These are phyloP conservation scores for Temnopleurus reevesii DNA, from an alignment of 53 echinoderm and acorn worm genomes.

Conservation along the genomic window DNA sequence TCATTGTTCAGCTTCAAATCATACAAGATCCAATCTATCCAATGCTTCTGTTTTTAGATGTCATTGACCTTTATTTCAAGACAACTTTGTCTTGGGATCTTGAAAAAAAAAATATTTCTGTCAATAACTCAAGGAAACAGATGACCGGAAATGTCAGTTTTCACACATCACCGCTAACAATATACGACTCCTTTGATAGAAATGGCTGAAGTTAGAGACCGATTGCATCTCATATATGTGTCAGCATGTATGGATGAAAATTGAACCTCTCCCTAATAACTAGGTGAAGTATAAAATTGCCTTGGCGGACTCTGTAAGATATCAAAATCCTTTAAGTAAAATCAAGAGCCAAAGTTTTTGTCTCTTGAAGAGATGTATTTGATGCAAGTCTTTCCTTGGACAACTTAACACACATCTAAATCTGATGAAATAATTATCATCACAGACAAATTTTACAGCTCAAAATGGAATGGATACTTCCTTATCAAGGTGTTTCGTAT, in stretches of 20 bases:
- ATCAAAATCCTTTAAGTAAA: too few relatives aligned
- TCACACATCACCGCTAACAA: background rate
- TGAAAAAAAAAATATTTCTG: background rate
- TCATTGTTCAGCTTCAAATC: too few relatives aligned
- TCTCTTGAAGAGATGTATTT: too few relatives aligned
- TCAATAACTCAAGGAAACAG: background rate
- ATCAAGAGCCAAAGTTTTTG: too few relatives aligned
- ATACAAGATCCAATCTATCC: too few relatives aligned
- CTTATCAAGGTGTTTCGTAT: background rate
- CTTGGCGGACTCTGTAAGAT: too few relatives aligned
- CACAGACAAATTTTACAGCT: background rate
- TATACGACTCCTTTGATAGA: background rate
- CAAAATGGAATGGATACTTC: constrained; percentile 9
- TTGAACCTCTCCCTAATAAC: background rate
- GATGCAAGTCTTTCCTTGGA: too few relatives aligned
- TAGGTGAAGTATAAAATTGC: background rate
- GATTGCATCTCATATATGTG: background rate
- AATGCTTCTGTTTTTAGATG: background rate
- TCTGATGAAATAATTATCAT: too few relatives aligned
- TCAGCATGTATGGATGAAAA: background rate
- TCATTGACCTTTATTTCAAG: background rate
- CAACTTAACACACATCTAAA: too few relatives aligned
- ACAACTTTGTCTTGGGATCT: background rate
- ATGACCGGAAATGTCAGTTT: constrained; percentile 34
- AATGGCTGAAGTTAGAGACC: background rate